Percentiles rank a stretch among this genome's conserved stretches.
Evolutionary conservation across 1,140 invertebrate species (phyloP).

Genomic region (Aphaenogaster floridana): DNA sequence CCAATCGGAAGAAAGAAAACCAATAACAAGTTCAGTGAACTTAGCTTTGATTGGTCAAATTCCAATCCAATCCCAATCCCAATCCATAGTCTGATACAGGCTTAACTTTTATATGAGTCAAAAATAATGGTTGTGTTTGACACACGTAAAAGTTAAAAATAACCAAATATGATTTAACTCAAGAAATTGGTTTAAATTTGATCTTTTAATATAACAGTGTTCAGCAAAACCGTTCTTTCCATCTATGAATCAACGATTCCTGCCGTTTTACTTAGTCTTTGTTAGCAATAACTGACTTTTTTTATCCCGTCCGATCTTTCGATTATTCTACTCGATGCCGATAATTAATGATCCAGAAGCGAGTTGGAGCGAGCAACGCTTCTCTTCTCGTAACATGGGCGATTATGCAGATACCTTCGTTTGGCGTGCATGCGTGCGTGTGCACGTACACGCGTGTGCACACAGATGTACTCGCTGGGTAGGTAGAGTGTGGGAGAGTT

Average conservation of each 20-base stretch:
- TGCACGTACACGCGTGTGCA: neutral
- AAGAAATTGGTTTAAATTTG: no score
- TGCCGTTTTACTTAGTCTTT: neutral
- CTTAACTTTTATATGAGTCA: no score
- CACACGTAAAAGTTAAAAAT: no score
- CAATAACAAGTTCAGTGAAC: no score
- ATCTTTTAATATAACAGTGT: no score
- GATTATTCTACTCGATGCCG: neutral
- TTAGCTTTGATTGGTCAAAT: no score
- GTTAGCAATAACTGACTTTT: neutral
- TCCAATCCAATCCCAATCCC: no score
- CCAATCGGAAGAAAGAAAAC: no score
- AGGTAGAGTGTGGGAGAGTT: slow-evolving; percentile 83
- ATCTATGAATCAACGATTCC: neutral
- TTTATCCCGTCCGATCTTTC: neutral
- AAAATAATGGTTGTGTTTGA: no score
- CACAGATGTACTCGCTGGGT: neutral
- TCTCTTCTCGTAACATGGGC: slow-evolving; percentile 7
- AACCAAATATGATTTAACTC: no score
- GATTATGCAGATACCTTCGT: slow-evolving; percentile 23
- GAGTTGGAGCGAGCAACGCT: neutral
- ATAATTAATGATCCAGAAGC: slow-evolving; percentile 11
- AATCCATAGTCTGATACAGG: no score
- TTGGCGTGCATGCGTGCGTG: neutral
- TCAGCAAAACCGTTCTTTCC: no score